Evolutionary conservation across 2,113 vertebrate species (phyloP), one percentile per base, ranked within the genome.

Genomic region (Oncorhynchus tshawytscha): DNA sequence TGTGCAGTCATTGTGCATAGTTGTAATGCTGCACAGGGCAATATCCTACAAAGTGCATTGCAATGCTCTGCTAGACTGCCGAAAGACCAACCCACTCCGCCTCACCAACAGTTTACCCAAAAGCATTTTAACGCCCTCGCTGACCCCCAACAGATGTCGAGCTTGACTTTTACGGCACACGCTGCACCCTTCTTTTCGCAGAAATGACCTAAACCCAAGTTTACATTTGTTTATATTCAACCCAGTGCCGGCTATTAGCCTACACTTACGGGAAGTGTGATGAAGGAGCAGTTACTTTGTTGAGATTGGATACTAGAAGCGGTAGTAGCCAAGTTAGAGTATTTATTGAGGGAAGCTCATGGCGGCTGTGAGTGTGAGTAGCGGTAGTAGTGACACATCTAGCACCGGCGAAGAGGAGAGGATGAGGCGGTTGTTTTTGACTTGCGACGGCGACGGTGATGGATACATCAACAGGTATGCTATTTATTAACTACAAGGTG

Each of bases 341-440:
- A 25, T 24, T 77, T 72, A 67, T 67, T 57, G 13, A 8, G 77
- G 77, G 77, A 65, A 72, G 88, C 84, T 91, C 89, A 94, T 93
- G 94, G 94, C 93, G 92, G 91, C 92, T 22, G 85, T 59, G 7
- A 90, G 92, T 54, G 78, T 78, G 5, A 80, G 87, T 15, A 78
- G 93, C 72, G 79, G 90, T 78, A 94, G 94, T 87, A 93, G 92
- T 81, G 94, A 93, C 76, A 92, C 94, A 25, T 93, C 93, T 70
- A 95, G 93, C 85, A 94, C 92, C 1, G 91, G 92, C n/a, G 94
- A 95, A 81, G 94, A 94, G 84, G 94, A 95, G 88, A 86, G 91
- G 82, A 90, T 94, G 91, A 89, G 84, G 86, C 90, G 93, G 74
- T 91, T 95, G 48, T 96, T 96, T 82, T 93, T 93, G 92, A 94